phyloP scores from a whole-genome alignment of 2,797 vertebrate genomes.

The Poeciliopsis paucimaculata region DNA sequence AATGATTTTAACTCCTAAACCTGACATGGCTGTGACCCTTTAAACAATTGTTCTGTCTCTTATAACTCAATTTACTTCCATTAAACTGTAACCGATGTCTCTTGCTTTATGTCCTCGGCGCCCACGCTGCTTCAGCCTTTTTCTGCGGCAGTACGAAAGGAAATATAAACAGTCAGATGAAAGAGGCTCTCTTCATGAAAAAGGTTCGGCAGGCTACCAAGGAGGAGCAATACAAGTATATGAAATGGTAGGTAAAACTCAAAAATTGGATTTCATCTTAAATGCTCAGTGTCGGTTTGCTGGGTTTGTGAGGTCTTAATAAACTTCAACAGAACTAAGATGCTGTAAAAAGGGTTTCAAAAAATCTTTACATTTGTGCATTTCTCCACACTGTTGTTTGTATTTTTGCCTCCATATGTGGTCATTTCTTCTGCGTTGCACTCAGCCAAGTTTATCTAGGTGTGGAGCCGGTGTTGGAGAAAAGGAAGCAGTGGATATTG shows the following conservation, averaged over 20 bases:
- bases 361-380: neutral
- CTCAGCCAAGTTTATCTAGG: constrained; percentile 86
- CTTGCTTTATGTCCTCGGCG: neutral
- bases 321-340: neutral
- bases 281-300: neutral
- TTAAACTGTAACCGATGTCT: neutral
- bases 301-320: neutral
- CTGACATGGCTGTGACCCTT: neutral
- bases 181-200: constrained; percentile 85
- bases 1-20: neutral
- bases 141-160: constrained; percentile 59
- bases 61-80: neutral
- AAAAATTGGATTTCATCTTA: neutral
- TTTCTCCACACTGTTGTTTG: neutral
- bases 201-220: constrained; percentile 79
- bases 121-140: constrained; percentile 63
- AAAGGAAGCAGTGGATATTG: constrained; percentile 73
- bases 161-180: constrained; percentile 81
- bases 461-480: constrained; percentile 77
- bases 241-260: constrained; percentile 78
- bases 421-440: neutral
- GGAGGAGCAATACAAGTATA: constrained; percentile 80
- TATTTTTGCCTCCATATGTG: neutral
- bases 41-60: neutral
- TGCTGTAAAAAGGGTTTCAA: neutral